Base-by-base conservation (phyloP, 1,140 invertebrate species). In the Druon quercuslanigerum region DNA sequence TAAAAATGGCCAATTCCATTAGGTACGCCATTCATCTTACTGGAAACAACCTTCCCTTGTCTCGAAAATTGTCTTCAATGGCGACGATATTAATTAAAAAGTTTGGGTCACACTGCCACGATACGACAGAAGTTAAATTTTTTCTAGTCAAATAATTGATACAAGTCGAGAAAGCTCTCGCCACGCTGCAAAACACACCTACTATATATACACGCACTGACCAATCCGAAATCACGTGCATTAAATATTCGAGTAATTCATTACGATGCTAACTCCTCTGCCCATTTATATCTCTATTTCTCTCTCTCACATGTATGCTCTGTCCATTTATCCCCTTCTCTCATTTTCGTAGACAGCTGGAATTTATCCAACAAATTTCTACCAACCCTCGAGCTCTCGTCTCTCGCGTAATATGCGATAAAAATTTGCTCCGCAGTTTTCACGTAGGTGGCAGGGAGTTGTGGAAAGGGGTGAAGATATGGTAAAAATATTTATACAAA, bases 181-280 rank as follows among this genome's bases (percentile, higher is more conserved):
- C 78, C 78, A 79, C 77, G 51, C 17, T 50, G 33, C 11, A 14
- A 66, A 81, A 81, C 82, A 83, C 79, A 81, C 81, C 17, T 73
- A 52, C 60, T 70, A 84, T 81, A 81, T 84, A 84, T 84, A 81
- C 79, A 73, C 71, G 79, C 70, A 75, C 77, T 66, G 70, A 56
- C 79, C 83, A 84, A 89, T 86, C 82, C 82, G 82, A 86, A 89
- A 88, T 86, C 84, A 79, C 82, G 80, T 76, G 83, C 82, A 89
- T 90, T 90, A 88, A 89, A 89, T 87, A 87, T 85, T 84, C 84
- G 86, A 88, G 87, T 88, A 89, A 89, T 90, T 88, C 88, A 87
- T 90, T 89, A 87, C 84, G 83, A 84, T 87, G 83, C 84, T 86
- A 86, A 88, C 86, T 84, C 80, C 82, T 83, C 74, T 76, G 72